Evolutionary conservation across 2,113 vertebrate genomes (phyloP).

Genomic region (Colinus virginianus): DNA sequence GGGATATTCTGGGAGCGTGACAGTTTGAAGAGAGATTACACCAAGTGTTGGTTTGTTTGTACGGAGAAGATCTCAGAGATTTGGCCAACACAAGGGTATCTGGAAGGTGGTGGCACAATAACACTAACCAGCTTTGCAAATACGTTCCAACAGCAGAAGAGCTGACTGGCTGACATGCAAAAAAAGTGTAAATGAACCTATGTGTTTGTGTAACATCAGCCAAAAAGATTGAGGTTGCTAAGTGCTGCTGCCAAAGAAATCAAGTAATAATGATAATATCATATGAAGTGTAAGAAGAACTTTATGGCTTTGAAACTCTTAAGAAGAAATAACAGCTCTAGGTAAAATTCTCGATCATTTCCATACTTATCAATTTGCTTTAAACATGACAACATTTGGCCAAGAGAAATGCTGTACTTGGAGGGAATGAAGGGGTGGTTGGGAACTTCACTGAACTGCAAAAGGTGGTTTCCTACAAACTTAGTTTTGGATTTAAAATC

Average conservation of each 20-base stretch:
- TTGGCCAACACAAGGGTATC: background rate
- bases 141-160: background rate
- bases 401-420: background rate
- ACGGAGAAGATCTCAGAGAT: background rate
- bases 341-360: background rate
- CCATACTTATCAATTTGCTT: background rate
- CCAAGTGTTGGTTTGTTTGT: slow-evolving; percentile 2
- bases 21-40: slow-evolving; percentile 23
- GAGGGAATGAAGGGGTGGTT: background rate
- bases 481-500: background rate
- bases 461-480: background rate
- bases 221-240: background rate
- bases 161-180: background rate
- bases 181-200: background rate
- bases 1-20: background rate
- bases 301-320: background rate
- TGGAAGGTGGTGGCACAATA: background rate
- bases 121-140: slow-evolving; percentile 6
- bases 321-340: background rate
- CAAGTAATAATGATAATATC: background rate
- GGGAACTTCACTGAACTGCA: background rate
- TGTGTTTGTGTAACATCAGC: slow-evolving; percentile 11
- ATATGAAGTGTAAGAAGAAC: background rate
- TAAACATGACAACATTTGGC: background rate
- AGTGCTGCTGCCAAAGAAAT: background rate